phyloP scores from a whole-genome alignment of 2,888 invertebrate species.

The Volucella inflata region DNA sequence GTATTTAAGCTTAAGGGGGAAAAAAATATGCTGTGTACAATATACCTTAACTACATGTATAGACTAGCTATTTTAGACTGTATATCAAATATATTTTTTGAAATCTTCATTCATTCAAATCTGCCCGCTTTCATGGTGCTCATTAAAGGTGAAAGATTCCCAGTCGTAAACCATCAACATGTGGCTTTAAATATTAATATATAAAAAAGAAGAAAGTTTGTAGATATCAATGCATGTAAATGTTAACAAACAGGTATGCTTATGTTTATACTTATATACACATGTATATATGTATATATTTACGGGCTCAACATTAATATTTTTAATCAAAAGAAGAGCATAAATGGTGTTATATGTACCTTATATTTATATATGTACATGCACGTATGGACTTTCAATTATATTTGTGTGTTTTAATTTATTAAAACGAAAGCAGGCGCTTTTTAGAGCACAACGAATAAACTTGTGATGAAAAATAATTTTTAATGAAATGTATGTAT shows the following conservation, averaged over 20 bases:
- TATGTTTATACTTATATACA: not conserved
- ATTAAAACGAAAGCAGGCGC: conserved; percentile 52
- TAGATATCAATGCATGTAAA: no score
- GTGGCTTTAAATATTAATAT: conserved; percentile 42
- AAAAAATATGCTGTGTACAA: conserved; percentile 7
- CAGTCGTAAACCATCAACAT: conserved; percentile 29
- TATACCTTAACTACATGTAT: conserved; percentile 47
- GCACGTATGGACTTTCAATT: not conserved
- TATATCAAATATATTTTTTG: conserved; percentile 36
- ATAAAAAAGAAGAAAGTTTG: conserved; percentile 8
- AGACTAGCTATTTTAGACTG: no score
- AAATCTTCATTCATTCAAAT: conserved; percentile 39
- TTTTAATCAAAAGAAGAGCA: conserved; percentile 43
- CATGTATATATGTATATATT: not conserved
- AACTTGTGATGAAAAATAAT: conserved; percentile 15
- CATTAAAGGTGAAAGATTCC: conserved; percentile 41
- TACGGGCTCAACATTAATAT: conserved; percentile 49
- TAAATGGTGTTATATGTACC: not conserved
- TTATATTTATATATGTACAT: not conserved
- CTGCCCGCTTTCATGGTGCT: conserved; percentile 7
- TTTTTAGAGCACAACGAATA: conserved; percentile 50
- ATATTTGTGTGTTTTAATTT: conserved; percentile 50
- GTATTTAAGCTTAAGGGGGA: no score
- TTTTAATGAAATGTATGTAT: not conserved
- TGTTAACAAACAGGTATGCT: not conserved